Conservation (phyloP, 2,888 invertebrate species). For the Xylota segnis region DNA sequence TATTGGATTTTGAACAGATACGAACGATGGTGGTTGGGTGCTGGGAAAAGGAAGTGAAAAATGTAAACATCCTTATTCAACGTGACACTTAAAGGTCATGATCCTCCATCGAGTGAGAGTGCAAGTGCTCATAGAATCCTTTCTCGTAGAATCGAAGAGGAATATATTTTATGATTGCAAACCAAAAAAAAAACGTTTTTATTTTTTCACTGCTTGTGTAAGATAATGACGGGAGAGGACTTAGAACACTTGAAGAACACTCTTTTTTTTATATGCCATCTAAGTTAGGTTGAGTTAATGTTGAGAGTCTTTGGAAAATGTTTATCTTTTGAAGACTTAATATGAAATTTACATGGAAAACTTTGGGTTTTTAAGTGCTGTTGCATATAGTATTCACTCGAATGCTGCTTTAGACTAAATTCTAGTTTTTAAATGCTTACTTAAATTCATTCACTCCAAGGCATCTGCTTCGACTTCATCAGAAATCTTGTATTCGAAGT, state of each 20-base stretch:
- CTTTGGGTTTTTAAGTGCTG: not conserved
- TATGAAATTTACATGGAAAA: slow-evolving; percentile 15
- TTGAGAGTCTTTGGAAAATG: not conserved
- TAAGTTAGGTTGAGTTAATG: slow-evolving; percentile 2
- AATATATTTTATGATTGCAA: slow-evolving; percentile 25
- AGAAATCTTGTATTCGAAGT: too few relatives aligned
- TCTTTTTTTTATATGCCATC: slow-evolving; percentile 6
- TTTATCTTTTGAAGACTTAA: slow-evolving; percentile 2
- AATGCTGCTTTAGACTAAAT: not conserved
- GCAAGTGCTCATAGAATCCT: slow-evolving; percentile 15
- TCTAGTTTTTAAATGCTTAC: too few relatives aligned
- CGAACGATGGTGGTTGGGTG: slow-evolving; percentile 18
- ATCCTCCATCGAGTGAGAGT: slow-evolving; percentile 48
- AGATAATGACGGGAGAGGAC: slow-evolving; percentile 23
- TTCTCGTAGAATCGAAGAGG: slow-evolving; percentile 23
- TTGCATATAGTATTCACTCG: not conserved
- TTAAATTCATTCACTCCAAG: too few relatives aligned
- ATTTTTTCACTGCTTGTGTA: slow-evolving; percentile 11
- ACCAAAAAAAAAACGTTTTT: slow-evolving; percentile 3
- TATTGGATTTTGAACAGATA: slow-evolving; percentile 57
- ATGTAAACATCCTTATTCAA: slow-evolving; percentile 68
- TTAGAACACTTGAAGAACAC: slow-evolving; percentile 3
- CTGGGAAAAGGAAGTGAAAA: slow-evolving; percentile 48
- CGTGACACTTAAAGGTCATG: slow-evolving; percentile 63
- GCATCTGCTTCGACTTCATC: too few relatives aligned